Evolutionary conservation across 2,888 invertebrate genomes (phyloP).

Genomic region (Dyspetes luteomarginatus): DNA sequence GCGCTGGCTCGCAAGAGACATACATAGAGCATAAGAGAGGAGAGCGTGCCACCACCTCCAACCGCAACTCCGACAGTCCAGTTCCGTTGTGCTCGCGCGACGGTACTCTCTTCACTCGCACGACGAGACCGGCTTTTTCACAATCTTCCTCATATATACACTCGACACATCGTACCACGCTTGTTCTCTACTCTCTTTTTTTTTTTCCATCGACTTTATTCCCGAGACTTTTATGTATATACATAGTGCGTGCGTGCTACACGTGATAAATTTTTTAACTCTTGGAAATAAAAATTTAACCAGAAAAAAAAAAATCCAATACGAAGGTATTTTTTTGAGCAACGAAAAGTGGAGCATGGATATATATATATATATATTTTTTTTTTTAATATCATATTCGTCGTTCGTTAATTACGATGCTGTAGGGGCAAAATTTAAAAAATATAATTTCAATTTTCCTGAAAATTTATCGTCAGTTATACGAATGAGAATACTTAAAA

Average conservation of each 20-base stretch:
- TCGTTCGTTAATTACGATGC: neutral
- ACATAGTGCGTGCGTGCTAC: neutral
- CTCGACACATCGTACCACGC: neutral
- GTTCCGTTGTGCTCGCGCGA: constrained; percentile 81
- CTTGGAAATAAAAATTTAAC: neutral
- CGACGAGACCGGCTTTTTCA: constrained; percentile 54
- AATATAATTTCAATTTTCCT: neutral
- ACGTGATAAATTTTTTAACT: neutral
- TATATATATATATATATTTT: no score
- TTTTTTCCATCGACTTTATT: neutral
- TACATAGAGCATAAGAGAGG: no score
- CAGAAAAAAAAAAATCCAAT: neutral
- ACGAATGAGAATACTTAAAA: no score
- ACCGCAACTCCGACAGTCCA: constrained; percentile 77
- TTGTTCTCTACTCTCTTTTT: neutral
- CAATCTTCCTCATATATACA: neutral
- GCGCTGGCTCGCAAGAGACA: constrained; percentile 59
- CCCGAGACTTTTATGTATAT: neutral
- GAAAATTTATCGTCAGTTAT: no score
- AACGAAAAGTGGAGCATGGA: neutral
- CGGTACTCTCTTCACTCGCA: constrained; percentile 71
- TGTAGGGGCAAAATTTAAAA: neutral
- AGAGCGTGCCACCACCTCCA: constrained; percentile 55
- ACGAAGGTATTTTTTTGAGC: neutral
- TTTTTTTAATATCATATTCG: neutral